Percentiles rank a stretch among this genome's conserved stretches.
phyloP scores from a whole-genome alignment of 2,113 vertebrate genomes.

The Halichoeres trimaculatus region DNA sequence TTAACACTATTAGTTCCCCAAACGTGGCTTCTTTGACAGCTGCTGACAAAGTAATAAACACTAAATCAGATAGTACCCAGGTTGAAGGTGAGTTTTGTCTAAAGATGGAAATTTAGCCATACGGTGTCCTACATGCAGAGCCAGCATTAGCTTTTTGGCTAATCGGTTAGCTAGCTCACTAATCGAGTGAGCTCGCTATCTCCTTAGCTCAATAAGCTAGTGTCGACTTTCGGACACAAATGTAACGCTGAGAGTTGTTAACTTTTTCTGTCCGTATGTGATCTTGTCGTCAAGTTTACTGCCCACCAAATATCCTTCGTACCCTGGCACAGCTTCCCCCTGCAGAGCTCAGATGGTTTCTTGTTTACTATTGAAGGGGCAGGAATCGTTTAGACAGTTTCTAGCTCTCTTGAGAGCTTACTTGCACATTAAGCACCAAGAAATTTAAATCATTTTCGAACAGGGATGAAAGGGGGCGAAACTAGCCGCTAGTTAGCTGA shows the following conservation, averaged over 20 bases:
- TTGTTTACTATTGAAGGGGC: neutral
- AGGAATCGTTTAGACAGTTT: neutral
- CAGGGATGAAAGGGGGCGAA: neutral
- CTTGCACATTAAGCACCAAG: too few relatives aligned
- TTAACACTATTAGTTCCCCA: constrained; percentile 55
- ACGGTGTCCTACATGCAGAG: constrained; percentile 31
- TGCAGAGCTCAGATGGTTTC: neutral
- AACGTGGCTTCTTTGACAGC: constrained; percentile 75
- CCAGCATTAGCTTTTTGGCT: constrained; percentile 63
- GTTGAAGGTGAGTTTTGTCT: constrained; percentile 85
- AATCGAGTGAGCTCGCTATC: constrained; percentile 45
- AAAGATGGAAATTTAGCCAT: constrained; percentile 57
- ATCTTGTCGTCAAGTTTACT: neutral
- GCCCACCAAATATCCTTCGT: neutral
- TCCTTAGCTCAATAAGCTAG: constrained; percentile 49
- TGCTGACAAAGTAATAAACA: constrained; percentile 85
- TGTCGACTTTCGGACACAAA: constrained; percentile 18
- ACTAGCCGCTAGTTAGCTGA: too few relatives aligned
- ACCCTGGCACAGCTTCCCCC: neutral
- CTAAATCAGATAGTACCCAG: constrained; percentile 81
- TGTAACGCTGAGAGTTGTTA: neutral
- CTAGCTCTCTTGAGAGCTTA: neutral
- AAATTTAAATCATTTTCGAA: neutral
- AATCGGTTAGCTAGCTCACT: constrained; percentile 54
- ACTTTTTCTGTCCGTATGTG: neutral